phyloP scores from a whole-genome alignment of 2,113 vertebrate genomes.

The Eulacestoma nigropectus region DNA sequence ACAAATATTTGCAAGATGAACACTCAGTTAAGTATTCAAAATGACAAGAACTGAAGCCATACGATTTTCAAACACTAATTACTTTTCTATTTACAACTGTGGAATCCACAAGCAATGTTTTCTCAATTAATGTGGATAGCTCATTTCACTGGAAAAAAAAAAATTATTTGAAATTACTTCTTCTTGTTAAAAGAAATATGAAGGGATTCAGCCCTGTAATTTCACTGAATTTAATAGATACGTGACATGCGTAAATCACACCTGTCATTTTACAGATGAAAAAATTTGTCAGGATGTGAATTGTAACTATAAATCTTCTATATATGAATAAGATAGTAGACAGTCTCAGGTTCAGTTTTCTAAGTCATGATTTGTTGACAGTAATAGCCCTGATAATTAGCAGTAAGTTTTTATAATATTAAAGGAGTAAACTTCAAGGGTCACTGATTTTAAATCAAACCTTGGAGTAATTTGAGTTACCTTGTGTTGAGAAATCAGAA shows the following conservation, averaged over 20 bases:
- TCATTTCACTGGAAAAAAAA: neutral
- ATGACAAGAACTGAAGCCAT: neutral
- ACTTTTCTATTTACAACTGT: neutral
- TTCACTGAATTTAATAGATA: neutral
- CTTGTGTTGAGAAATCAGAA: neutral
- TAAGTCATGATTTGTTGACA: constrained; percentile 18
- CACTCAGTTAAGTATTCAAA: constrained; percentile 4
- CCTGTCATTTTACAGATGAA: constrained; percentile 42
- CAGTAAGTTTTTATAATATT: constrained; percentile 32
- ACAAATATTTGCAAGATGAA: constrained; percentile 1
- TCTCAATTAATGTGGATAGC: neutral
- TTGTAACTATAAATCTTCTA: constrained; percentile 30
- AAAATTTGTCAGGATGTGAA: constrained; percentile 24
- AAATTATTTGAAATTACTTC: neutral
- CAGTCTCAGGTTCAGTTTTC: neutral
- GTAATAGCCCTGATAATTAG: constrained; percentile 38
- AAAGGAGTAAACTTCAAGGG: constrained; percentile 5
- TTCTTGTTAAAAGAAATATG: neutral
- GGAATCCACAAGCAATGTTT: neutral
- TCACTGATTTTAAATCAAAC: constrained; percentile 49
- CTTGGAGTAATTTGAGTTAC: neutral
- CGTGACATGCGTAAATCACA: constrained; percentile 23
- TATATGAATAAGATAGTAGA: neutral
- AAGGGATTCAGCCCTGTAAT: constrained; percentile 7
- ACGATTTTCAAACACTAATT: constrained; percentile 39